A percentile compares a stretch with the other conserved stretches of the same genome.
Conservation (phyloP, 53 echinoderm and acorn worm genomes). For the Pentamera pediparva region DNA sequence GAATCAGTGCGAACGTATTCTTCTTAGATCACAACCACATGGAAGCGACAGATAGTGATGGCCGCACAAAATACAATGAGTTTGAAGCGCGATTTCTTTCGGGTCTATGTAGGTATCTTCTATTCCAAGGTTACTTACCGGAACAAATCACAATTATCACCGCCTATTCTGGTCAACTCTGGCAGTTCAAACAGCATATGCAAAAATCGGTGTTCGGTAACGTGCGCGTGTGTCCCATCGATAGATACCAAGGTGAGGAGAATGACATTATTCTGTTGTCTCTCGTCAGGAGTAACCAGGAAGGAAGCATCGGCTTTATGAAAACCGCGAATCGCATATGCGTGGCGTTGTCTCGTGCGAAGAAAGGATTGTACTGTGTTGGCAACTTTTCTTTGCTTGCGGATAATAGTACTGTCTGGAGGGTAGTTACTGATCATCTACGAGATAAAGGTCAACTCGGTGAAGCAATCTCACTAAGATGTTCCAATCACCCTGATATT, state of each 20-base stretch:
- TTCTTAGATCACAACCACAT: constrained; percentile 37
- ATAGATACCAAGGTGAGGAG: constrained; percentile 78
- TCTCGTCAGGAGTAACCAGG: constrained; percentile 58
- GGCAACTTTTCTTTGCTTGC: constrained; percentile 64
- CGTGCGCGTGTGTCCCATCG: constrained; percentile 54
- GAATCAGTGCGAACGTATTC: constrained; percentile 46
- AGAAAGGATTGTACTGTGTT: constrained; percentile 67
- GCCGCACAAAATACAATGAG: constrained; percentile 47
- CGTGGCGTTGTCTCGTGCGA: constrained; percentile 69
- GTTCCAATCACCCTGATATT: constrained; percentile 61
- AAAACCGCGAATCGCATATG: constrained; percentile 57
- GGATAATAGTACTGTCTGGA: constrained; percentile 27
- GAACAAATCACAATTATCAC: constrained; percentile 71
- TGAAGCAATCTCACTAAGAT: constrained; percentile 42
- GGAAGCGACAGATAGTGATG: constrained; percentile 43
- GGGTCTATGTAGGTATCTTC: constrained; percentile 55
- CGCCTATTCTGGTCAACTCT: constrained; percentile 56
- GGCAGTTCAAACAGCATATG: constrained; percentile 51
- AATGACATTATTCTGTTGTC: constrained; percentile 80
- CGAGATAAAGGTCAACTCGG: constrained; percentile 36
- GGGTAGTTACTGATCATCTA: constrained; percentile 38
- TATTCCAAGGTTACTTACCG: constrained; percentile 62
- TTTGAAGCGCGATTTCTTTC: constrained; percentile 67
- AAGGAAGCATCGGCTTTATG: constrained; percentile 59
- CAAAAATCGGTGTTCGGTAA: constrained; percentile 22